phyloP scores from a whole-genome alignment of 2,797 vertebrate genomes.

The Myioborus miniatus region DNA sequence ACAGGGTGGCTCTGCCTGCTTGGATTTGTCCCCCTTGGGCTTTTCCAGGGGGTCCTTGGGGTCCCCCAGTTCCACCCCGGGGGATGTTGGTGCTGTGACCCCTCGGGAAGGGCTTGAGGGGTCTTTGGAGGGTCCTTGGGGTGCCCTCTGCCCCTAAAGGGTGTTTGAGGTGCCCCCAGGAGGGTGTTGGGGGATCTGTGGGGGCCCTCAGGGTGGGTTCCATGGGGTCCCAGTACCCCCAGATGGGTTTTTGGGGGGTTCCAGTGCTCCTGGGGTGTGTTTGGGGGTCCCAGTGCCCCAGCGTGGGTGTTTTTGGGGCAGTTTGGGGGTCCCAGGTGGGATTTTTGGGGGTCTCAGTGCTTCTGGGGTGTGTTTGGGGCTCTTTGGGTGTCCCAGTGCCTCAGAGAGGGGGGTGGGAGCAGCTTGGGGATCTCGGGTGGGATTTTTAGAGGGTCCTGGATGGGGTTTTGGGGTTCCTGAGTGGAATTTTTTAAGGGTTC shows the following conservation, averaged over 20 bases:
- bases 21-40: not conserved
- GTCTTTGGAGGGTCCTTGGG: not conserved
- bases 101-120: not conserved
- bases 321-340: not conserved
- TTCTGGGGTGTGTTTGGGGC: too few relatives aligned
- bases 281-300: too few relatives aligned
- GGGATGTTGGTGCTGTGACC: not conserved
- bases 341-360: too few relatives aligned
- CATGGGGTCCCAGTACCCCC: not conserved
- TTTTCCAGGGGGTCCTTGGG: not conserved
- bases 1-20: accelerated
- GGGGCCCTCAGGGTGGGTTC: not conserved
- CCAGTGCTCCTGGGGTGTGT: too few relatives aligned
- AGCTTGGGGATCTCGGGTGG: too few relatives aligned
- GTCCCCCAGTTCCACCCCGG: not conserved
- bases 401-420: too few relatives aligned
- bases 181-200: not conserved
- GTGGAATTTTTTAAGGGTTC: too few relatives aligned
- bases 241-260: too few relatives aligned
- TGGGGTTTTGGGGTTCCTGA: too few relatives aligned
- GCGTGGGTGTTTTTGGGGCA: too few relatives aligned
- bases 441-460: too few relatives aligned
- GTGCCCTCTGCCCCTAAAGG: not conserved
- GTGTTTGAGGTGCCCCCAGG: accelerated
- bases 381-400: not conserved